Evolutionary conservation across 2,113 vertebrate species (phyloP).

Genomic region (Centropus unirufus): DNA sequence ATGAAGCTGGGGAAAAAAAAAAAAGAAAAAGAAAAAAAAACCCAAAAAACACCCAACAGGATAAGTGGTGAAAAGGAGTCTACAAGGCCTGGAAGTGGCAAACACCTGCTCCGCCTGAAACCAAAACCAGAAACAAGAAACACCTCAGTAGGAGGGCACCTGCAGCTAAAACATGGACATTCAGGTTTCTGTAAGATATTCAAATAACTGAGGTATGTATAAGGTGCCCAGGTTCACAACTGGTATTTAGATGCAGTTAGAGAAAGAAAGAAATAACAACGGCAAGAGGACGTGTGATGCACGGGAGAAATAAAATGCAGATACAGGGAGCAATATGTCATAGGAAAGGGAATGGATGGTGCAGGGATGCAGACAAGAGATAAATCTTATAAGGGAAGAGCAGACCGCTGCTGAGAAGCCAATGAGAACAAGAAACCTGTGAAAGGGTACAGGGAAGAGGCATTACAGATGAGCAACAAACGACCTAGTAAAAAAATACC

Average conservation of each 20-base stretch:
- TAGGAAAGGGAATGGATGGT: not conserved
- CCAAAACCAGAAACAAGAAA: not conserved
- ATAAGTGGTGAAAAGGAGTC: not conserved
- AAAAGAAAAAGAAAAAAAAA: not conserved
- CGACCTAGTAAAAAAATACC: not conserved
- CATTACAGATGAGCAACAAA: not conserved
- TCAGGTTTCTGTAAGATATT: not conserved
- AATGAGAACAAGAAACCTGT: not conserved
- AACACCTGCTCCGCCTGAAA: not conserved
- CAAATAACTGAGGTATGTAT: fast-evolving
- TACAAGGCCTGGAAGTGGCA: not conserved
- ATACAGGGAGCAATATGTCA: not conserved
- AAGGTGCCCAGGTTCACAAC: not conserved
- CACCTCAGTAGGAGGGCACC: not conserved
- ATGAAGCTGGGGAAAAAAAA: not conserved
- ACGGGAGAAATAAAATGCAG: not conserved
- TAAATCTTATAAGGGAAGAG: not conserved
- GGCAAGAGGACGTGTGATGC: not conserved
- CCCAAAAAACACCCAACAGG: not conserved
- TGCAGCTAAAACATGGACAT: not conserved
- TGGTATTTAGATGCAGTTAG: not conserved
- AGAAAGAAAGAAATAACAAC: not conserved
- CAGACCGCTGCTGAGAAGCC: not conserved
- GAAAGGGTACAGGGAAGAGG: not conserved
- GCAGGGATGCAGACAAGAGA: not conserved